Conservation (phyloP, 2,797 vertebrate species). For the Emydoidea blandingii region DNA sequence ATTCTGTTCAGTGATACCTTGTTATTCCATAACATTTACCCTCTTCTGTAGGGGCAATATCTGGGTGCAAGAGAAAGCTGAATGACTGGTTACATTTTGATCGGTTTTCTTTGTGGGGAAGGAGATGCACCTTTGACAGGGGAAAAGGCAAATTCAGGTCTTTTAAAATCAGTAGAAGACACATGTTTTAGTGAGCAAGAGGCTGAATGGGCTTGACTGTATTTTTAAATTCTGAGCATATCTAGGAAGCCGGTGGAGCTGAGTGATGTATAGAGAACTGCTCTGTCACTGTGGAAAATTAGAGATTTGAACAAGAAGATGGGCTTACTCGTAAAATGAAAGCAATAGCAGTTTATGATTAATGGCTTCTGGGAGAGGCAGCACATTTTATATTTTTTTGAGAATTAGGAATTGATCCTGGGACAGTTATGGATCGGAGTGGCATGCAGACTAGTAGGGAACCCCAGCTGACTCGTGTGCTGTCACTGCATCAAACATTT, state of each 20-base stretch:
- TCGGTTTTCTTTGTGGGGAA: slow-evolving; percentile 53
- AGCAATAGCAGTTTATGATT: slow-evolving; percentile 61
- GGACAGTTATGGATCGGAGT: slow-evolving; percentile 23
- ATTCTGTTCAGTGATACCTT: slow-evolving; percentile 36
- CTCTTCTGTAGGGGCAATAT: slow-evolving; percentile 22
- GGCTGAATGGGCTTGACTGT: slow-evolving; percentile 64
- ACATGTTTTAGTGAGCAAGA: slow-evolving; percentile 63
- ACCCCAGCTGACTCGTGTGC: neutral
- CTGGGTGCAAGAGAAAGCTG: slow-evolving; percentile 45
- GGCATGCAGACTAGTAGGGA: neutral
- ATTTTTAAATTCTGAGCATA: slow-evolving; percentile 64
- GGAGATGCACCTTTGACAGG: slow-evolving; percentile 34
- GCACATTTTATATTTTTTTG: slow-evolving; percentile 54
- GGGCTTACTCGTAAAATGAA: slow-evolving; percentile 70
- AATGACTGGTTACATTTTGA: slow-evolving; percentile 54
- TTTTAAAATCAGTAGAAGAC: slow-evolving; percentile 53
- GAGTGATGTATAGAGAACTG: slow-evolving; percentile 74
- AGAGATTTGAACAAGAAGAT: slow-evolving; percentile 72
- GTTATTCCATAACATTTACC: slow-evolving; percentile 36
- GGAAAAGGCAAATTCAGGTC: slow-evolving; percentile 62
- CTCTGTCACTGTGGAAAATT: slow-evolving; percentile 71
- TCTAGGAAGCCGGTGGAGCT: slow-evolving; percentile 61
- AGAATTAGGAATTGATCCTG: slow-evolving; percentile 57
- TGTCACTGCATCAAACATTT: neutral
- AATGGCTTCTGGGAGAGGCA: slow-evolving; percentile 59